Conservation (phyloP, 2,113 vertebrate species). For the Coryphaenoides rupestris region DNA sequence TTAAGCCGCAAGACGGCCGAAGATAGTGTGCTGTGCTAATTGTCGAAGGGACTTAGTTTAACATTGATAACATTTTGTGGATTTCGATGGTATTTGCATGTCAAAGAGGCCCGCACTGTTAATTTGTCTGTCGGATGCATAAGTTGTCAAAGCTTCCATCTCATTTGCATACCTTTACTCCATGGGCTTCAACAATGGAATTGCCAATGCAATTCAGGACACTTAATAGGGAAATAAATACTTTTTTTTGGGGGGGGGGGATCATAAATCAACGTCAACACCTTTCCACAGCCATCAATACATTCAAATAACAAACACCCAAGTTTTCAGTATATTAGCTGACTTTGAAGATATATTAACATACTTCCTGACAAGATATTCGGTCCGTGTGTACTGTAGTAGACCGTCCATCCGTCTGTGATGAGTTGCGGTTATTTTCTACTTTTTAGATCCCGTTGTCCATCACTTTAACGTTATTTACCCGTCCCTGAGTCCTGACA, state of each 20-base stretch:
- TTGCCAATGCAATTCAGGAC: constrained; percentile 51
- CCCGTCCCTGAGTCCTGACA: no score
- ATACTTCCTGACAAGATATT: no score
- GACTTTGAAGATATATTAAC: constrained; percentile 32
- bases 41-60: constrained; percentile 66
- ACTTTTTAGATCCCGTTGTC: no score
- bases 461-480: no score
- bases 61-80: constrained; percentile 61
- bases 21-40: constrained; percentile 51
- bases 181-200: constrained; percentile 45
- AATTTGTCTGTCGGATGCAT: constrained; percentile 62
- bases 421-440: no score
- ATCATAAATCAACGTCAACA: constrained; percentile 10
- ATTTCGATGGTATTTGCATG: constrained; percentile 57
- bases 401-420: no score
- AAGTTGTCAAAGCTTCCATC: constrained; percentile 51
- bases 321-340: not conserved
- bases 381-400: no score
- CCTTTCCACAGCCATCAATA: constrained; percentile 23
- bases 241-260: no score
- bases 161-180: constrained; percentile 67
- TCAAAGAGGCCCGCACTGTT: constrained; percentile 58
- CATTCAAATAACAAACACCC: constrained; percentile 21
- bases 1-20: constrained; percentile 42
- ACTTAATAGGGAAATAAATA: constrained; percentile 26